Conservation (phyloP, 2,888 invertebrate species). For the Osedax frankpressi region DNA sequence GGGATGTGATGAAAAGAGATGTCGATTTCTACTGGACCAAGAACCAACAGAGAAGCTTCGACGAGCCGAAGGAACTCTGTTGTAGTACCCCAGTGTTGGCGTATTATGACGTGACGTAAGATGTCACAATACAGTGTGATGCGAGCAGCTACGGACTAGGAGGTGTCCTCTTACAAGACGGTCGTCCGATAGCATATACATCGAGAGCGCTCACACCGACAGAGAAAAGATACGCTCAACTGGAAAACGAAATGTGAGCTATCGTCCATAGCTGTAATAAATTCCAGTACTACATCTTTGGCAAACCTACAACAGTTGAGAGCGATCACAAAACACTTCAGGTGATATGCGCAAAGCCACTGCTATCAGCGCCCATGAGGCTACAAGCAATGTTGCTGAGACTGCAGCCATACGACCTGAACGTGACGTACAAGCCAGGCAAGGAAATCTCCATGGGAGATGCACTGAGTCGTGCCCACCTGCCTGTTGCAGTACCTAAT, state of each 20-base stretch:
- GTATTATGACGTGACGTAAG: neutral
- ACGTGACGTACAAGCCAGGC: constrained; percentile 20
- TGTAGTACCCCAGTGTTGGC: neutral
- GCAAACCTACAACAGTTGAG: constrained; percentile 14
- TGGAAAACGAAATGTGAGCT: neutral
- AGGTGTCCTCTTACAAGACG: no score
- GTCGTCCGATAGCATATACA: constrained; percentile 1
- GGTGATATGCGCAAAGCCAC: constrained; percentile 19
- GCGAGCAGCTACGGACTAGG: neutral
- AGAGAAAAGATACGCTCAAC: no score
- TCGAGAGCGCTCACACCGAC: constrained; percentile 1
- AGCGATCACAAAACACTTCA: constrained; percentile 21
- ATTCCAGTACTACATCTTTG: constrained; percentile 16
- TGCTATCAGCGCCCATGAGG: constrained; percentile 17
- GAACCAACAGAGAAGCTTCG: constrained; percentile 1
- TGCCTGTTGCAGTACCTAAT: constrained; percentile 3
- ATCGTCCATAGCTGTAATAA: neutral
- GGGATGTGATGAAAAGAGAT: neutral
- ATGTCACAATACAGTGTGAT: constrained; percentile 1
- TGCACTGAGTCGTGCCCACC: constrained; percentile 14
- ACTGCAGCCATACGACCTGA: constrained; percentile 23
- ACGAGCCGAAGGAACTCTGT: neutral
- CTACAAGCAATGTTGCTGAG: constrained; percentile 24
- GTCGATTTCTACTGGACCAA: constrained; percentile 1
- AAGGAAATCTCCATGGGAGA: constrained; percentile 21